Percentiles rank a stretch among this genome's conserved stretches.
Conservation (phyloP, 1,140 invertebrate genomes). For the Teleopsis dalmanni region DNA sequence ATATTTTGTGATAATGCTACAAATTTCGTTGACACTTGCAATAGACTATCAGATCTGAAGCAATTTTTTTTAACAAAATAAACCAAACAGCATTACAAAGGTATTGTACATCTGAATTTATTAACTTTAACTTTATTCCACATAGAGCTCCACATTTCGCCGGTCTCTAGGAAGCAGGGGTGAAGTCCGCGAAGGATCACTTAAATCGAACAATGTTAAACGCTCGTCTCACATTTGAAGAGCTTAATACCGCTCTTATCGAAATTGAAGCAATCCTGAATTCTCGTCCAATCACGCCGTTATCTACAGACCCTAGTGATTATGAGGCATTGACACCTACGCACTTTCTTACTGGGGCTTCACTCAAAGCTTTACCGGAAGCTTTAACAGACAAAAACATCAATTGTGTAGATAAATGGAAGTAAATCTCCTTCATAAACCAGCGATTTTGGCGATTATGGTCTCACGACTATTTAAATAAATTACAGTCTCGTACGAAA, state of each 20-base stretch:
- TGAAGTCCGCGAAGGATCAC: not conserved
- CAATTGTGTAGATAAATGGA: too few relatives aligned
- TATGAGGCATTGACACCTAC: not conserved
- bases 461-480: not conserved
- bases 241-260: not conserved
- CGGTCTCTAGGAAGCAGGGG: too few relatives aligned
- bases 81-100: not conserved
- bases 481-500: not conserved
- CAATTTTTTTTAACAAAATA: not conserved
- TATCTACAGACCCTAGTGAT: not conserved
- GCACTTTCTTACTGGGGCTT: not conserved
- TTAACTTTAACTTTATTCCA: constrained; percentile 1
- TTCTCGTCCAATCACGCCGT: too few relatives aligned
- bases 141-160: not conserved
- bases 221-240: not conserved
- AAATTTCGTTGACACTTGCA: not conserved
- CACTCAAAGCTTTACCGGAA: not conserved
- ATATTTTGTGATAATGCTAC: constrained; percentile 3
- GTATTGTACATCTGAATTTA: not conserved
- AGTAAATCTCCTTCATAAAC: not conserved
- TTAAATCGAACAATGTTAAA: not conserved
- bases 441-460: not conserved
- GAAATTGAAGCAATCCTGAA: not conserved
- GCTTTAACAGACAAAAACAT: too few relatives aligned
- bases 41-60: not conserved